Percentiles rank a stretch among this genome's conserved stretches.
Conservation (phyloP, 1,140 invertebrate genomes). For the Drosophila lowei region DNA sequence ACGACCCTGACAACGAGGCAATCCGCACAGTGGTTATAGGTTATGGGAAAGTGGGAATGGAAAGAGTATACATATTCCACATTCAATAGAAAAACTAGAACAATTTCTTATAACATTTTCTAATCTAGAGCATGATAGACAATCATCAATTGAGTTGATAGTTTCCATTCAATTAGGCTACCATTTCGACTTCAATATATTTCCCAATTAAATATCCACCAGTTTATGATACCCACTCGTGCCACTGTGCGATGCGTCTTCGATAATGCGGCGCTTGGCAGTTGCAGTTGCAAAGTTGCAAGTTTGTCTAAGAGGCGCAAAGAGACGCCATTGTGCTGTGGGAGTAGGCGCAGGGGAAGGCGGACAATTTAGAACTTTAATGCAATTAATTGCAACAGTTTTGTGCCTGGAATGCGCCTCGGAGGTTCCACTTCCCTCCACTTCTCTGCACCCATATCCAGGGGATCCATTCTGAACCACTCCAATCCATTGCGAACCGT, state of each 20-base stretch:
- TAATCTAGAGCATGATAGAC: no score
- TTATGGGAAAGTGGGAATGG: not conserved
- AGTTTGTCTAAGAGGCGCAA: conserved; percentile 50
- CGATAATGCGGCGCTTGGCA: conserved; percentile 34
- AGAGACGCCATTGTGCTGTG: conserved; percentile 61
- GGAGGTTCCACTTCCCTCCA: conserved; percentile 7
- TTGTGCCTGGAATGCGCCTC: conserved; percentile 68
- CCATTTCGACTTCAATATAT: no score
- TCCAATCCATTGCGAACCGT: conserved; percentile 9
- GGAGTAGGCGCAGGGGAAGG: not conserved
- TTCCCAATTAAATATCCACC: no score
- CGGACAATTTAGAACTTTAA: conserved; percentile 74
- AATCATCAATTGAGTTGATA: no score
- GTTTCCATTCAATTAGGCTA: no score
- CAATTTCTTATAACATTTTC: no score
- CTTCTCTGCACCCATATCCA: not conserved
- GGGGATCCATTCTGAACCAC: not conserved
- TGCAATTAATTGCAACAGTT: conserved; percentile 80
- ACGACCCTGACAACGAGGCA: conserved; percentile 50
- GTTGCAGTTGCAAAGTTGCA: conserved; percentile 35
- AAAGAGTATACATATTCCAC: not conserved
- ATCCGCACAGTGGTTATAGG: conserved; percentile 31
- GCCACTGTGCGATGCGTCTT: conserved; percentile 33
- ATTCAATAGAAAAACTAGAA: no score
- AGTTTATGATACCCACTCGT: no score